A percentile compares a stretch with the other conserved stretches of the same genome.
Conservation (phyloP, 2,113 vertebrate genomes). For the Junco hyemalis region DNA sequence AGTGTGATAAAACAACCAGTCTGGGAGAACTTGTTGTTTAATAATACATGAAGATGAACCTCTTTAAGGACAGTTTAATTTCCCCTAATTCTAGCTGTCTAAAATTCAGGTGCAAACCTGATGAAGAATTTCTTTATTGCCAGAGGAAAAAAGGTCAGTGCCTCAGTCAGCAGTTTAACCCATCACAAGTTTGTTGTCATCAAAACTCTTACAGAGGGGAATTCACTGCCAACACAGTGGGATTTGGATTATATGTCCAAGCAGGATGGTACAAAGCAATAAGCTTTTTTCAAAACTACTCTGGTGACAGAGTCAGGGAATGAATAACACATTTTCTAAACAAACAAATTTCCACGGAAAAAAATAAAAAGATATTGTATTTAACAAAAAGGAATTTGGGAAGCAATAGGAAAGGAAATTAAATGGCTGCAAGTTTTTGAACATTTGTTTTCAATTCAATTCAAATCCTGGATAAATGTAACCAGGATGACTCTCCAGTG, state of each 20-base stretch:
- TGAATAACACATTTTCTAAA: background rate
- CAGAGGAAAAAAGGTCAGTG: background rate
- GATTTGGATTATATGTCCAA: background rate
- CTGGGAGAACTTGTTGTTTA: background rate
- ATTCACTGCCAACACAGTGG: background rate
- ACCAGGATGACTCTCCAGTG: background rate
- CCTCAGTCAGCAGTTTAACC: background rate
- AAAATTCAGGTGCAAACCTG: background rate
- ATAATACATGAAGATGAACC: background rate
- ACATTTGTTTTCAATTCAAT: background rate
- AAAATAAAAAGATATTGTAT: background rate
- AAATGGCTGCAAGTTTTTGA: background rate
- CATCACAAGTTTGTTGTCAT: background rate
- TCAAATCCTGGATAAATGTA: background rate
- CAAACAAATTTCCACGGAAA: background rate
- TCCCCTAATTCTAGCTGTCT: background rate
- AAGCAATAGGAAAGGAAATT: background rate
- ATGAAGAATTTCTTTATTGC: background rate
- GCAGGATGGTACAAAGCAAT: background rate
- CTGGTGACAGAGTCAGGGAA: background rate
- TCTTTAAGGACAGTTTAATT: conserved; percentile 2
- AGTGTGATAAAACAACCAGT: background rate
- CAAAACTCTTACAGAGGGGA: background rate
- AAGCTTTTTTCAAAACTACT: background rate
- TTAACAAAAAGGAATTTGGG: background rate